Conservation (phyloP, 2,797 vertebrate genomes). For the Oreortyx pictus region DNA sequence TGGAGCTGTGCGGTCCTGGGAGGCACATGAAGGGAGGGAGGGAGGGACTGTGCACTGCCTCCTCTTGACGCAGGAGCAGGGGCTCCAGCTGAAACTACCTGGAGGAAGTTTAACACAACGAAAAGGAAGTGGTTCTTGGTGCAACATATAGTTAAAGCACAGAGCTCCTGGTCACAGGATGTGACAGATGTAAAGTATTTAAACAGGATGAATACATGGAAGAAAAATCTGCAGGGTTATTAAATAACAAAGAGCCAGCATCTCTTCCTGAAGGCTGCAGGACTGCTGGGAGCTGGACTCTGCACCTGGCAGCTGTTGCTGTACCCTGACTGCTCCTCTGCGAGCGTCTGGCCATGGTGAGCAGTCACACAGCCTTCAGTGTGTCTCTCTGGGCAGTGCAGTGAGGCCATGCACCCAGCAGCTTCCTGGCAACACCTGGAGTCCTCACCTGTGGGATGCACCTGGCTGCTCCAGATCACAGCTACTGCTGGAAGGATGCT, state of each 20-base stretch:
- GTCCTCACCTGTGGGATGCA: background rate
- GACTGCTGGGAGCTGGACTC: background rate
- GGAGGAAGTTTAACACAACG: background rate
- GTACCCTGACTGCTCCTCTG: background rate
- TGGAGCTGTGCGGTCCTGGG: background rate
- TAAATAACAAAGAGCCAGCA: slow-evolving; percentile 27
- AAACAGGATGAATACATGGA: slow-evolving; percentile 62
- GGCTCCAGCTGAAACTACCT: background rate
- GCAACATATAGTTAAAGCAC: background rate
- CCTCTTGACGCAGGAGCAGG: too few species aligned
- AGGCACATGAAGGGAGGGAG: background rate
- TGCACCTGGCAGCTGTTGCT: background rate
- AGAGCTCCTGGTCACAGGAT: slow-evolving; percentile 50
- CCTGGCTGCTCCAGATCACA: rapidly evolving
- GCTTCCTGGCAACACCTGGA: rapidly evolving
- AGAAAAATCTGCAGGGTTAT: slow-evolving; percentile 59
- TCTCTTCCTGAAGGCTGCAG: slow-evolving; percentile 17
- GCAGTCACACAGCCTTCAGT: background rate
- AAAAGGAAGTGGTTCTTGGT: slow-evolving; percentile 53
- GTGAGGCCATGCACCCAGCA: background rate
- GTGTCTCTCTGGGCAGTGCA: background rate
- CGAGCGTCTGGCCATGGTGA: background rate
- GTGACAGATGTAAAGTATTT: slow-evolving; percentile 42
- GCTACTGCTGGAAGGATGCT: background rate
- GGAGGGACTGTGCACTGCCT: background rate